These are phyloP conservation scores for Amorpha juglandis DNA, from an alignment of 2,888 invertebrate species.

Conservation along the genomic window DNA sequence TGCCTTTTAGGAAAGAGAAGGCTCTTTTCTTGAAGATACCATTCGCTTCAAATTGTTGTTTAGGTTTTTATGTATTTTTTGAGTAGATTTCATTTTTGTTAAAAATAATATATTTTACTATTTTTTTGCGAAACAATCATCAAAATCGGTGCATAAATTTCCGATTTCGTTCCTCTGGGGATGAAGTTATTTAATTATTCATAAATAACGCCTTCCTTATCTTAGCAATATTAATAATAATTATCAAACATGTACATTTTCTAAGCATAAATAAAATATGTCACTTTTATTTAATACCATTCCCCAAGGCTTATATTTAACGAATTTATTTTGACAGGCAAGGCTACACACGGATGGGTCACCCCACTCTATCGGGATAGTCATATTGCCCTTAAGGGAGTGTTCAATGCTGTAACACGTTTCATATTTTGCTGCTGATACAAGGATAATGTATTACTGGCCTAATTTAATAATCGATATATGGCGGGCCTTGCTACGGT, in stretches of 20 bases:
- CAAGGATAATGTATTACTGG: conserved; percentile 10
- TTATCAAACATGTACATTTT: too few relatives aligned
- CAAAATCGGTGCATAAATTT: too few relatives aligned
- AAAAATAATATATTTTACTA: too few relatives aligned
- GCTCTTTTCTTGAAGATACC: too few relatives aligned
- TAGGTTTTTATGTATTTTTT: too few relatives aligned
- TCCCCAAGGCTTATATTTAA: conserved; percentile 2
- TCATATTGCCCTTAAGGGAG: conserved; percentile 2
- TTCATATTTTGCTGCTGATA: not conserved
- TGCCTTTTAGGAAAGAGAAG: too few relatives aligned
- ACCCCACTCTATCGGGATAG: not conserved
- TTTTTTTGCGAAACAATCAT: too few relatives aligned
- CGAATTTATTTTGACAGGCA: not conserved
- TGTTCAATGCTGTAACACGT: conserved; percentile 3
- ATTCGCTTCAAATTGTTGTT: too few relatives aligned
- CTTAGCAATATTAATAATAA: not conserved
- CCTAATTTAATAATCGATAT: conserved; percentile 17
- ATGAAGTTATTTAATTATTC: too few relatives aligned
- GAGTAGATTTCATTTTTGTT: too few relatives aligned
- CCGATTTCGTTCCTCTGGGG: too few relatives aligned
- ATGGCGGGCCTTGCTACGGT: not conserved
- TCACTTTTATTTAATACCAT: not conserved
- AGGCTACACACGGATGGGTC: not conserved
- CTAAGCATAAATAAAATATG: not conserved
- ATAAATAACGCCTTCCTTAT: not conserved